phyloP scores from a whole-genome alignment of 2,797 vertebrate genomes.

The Enteromius unitaeniatus region DNA sequence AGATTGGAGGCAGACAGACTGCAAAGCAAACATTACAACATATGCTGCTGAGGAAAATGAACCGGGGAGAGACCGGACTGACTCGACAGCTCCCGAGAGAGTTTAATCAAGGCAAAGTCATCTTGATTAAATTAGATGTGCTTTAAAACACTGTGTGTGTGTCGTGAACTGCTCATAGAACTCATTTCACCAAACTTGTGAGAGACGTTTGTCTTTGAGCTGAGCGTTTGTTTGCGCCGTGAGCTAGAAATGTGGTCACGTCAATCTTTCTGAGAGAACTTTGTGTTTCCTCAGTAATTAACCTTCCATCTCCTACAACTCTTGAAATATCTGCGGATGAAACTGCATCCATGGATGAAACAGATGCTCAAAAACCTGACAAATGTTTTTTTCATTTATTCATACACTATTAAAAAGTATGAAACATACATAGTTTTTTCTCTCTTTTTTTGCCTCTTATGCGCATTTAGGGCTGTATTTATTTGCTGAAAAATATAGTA shows the following conservation, averaged over 20 bases:
- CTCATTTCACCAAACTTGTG: slow-evolving; percentile 32
- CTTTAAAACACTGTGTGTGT: slow-evolving; percentile 18
- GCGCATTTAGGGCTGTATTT: neutral
- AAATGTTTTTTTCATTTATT: neutral
- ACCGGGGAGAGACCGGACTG: neutral
- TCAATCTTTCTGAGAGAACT: slow-evolving; percentile 18
- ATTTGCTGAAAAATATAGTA: neutral
- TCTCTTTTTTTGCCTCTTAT: neutral
- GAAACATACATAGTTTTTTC: neutral
- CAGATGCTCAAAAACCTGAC: slow-evolving; percentile 1
- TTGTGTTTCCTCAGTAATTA: slow-evolving; percentile 28
- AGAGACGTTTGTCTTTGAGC: slow-evolving; percentile 22
- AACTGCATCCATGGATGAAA: neutral
- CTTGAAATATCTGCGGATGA: neutral
- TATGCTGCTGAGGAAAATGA: slow-evolving; percentile 39
- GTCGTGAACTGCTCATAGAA: slow-evolving; percentile 20
- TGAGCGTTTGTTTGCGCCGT: neutral
- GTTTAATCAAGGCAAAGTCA: slow-evolving; percentile 57
- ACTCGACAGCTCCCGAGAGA: slow-evolving; percentile 33
- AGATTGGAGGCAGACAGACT: neutral
- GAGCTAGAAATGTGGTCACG: slow-evolving; percentile 3
- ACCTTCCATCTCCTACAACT: neutral
- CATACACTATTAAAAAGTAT: neutral
- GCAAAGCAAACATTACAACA: slow-evolving; percentile 15
- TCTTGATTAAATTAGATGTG: slow-evolving; percentile 57